phyloP scores from a whole-genome alignment of 2,888 invertebrate species.

The Masnerella sp. region DNA sequence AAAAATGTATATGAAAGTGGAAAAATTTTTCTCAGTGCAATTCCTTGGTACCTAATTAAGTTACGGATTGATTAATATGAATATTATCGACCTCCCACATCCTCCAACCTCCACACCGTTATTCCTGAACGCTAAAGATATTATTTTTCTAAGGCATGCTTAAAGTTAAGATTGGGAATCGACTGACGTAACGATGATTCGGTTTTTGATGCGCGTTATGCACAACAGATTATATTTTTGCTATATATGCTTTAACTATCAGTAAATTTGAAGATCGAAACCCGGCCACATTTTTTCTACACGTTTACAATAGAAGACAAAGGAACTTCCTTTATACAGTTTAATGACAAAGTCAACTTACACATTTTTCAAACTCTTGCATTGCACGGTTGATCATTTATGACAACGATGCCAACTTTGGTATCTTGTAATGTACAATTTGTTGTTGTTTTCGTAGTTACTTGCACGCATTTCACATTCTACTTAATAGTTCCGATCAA shows the following conservation, averaged over 20 bases:
- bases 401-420: conserved; percentile 13
- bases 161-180: conserved; percentile 32
- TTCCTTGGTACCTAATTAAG: not conserved
- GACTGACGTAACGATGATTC: conserved; percentile 14
- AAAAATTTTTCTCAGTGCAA: conserved; percentile 1
- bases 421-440: not conserved
- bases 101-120: conserved; percentile 52
- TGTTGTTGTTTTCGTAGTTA: conserved; percentile 13
- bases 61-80: conserved; percentile 5
- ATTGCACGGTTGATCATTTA: conserved; percentile 4
- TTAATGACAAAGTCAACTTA: conserved; percentile 1
- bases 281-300: conserved; percentile 14
- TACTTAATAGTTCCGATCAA: not conserved
- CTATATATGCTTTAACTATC: conserved; percentile 11
- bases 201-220: conserved; percentile 8
- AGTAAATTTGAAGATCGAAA: too few species aligned
- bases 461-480: conserved; percentile 1
- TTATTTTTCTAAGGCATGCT: conserved; percentile 54
- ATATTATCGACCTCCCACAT: conserved; percentile 27
- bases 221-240: conserved; percentile 31
- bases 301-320: conserved; percentile 35
- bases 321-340: conserved; percentile 7
- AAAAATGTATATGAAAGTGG: not conserved
- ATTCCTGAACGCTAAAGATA: conserved; percentile 35
- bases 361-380: not conserved